Conservation (phyloP, 2,888 invertebrate species). For the Microctonus aethiopoides region DNA sequence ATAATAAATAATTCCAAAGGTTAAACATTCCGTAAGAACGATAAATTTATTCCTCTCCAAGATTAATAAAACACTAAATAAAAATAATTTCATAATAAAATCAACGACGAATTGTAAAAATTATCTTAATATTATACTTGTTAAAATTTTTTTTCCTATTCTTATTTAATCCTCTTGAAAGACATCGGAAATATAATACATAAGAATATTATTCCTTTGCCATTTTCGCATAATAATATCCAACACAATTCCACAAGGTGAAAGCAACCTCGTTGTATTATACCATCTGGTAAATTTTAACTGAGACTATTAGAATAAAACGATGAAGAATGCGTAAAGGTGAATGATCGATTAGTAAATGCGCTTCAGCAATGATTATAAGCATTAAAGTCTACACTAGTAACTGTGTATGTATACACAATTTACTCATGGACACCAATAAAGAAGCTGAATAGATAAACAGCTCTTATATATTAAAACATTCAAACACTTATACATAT, state of each 20-base stretch:
- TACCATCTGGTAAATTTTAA: conserved; percentile 5
- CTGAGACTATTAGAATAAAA: conserved; percentile 8
- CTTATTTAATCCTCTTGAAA: background rate
- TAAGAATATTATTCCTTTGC: background rate
- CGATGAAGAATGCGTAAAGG: conserved; percentile 40
- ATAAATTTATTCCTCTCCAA: too few relatives aligned
- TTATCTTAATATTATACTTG: too few relatives aligned
- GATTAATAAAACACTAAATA: too few relatives aligned
- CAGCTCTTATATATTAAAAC: too few relatives aligned
- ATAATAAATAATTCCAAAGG: background rate
- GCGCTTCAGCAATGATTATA: conserved; percentile 11
- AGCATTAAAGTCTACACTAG: background rate
- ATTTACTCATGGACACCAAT: background rate
- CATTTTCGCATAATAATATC: conserved; percentile 20
- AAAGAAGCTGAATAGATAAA: conserved; percentile 6
- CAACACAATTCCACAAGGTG: conserved; percentile 31
- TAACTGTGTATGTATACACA: conserved; percentile 15
- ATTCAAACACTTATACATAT: background rate
- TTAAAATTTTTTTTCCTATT: background rate
- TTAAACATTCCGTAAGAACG: background rate
- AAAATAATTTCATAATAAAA: too few relatives aligned
- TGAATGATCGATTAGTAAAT: conserved; percentile 42
- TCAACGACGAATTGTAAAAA: too few relatives aligned
- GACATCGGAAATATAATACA: background rate
- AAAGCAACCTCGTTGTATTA: conserved; percentile 36